These are phyloP conservation scores for Caenorhabditis doughertyi DNA, from an alignment of 2,888 invertebrate species.

Conservation along the genomic window DNA sequence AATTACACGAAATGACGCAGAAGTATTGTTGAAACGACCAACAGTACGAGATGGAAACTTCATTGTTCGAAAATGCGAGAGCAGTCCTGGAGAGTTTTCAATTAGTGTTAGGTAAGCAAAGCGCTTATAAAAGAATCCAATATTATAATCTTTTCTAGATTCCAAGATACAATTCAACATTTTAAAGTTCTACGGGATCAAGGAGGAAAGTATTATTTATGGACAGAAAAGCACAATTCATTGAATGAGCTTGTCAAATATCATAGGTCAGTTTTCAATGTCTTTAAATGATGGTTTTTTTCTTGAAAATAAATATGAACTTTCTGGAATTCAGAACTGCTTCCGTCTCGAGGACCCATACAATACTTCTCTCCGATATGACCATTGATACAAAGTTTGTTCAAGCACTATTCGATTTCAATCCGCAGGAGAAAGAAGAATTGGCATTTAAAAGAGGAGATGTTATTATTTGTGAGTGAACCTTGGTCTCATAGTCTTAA, in stretches of 20 bases:
- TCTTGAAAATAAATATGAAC: no score
- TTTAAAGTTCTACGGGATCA: conserved; percentile 98
- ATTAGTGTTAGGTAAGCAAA: conserved; percentile 90
- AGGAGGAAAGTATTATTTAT: conserved; percentile 98
- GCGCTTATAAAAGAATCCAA: no score
- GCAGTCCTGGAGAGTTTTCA: conserved; percentile 99
- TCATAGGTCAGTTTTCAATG: conserved; percentile 86
- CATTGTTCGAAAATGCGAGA: conserved; percentile 98
- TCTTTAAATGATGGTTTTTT: no score
- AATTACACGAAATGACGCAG: conserved; percentile 97
- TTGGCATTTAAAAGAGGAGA: conserved; percentile 97
- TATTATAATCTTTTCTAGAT: conserved; percentile 51
- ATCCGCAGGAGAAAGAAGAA: conserved; percentile 97
- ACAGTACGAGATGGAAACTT: conserved; percentile 94
- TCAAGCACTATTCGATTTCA: conserved; percentile 98
- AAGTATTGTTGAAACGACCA: conserved; percentile 91
- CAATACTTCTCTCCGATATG: conserved; percentile 96
- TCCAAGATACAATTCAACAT: conserved; percentile 88
- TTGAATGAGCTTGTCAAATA: conserved; percentile 98
- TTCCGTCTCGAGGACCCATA: conserved; percentile 90
- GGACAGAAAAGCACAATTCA: conserved; percentile 99
- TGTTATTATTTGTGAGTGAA: conserved; percentile 90
- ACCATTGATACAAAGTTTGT: conserved; percentile 95
- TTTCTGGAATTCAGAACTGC: no score
- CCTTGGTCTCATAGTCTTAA: neutral